Evolutionary conservation across 2,888 invertebrate species (phyloP), one percentile per base, ranked within the genome.

Genomic region (Zygogramma bicolorata): DNA sequence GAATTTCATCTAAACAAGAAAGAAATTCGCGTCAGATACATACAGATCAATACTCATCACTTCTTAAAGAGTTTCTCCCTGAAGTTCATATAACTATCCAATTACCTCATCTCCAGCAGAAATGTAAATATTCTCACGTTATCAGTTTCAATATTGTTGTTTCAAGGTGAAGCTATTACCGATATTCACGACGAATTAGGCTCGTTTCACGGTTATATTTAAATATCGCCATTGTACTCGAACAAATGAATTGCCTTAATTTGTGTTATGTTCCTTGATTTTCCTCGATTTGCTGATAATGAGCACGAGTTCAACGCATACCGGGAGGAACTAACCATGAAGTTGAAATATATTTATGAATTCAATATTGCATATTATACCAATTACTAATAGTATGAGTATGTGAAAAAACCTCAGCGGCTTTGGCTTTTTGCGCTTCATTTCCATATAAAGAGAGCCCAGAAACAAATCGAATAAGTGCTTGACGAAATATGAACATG

Each of bases 161-260:
- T 15, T 20, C 66, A 27, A 58, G 65, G 31, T 31, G 15, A 38
- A 42, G 66, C 59, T 29, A 66, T 66, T 59, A 59, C 20, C 57
- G 66, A 59, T 58, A 66, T 59, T 58, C 58, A 40, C 29, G 22
- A 18, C 18, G 34, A 20, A 29, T 59, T 27, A 59, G 13, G 66
- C 40, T 66, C 59, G n/a, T 66, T 66, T 66, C 66, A 66, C 29
- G 27, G 27, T 59, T 66, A 66, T 59, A 59, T 66, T 58, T 66
- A 59, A 66, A 66, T 58, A 65, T 65, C 49, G 49, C 46, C 25
- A 46, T 65, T 49, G 65, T 49, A 22, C 49, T 22, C 20, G 22
- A 49, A 22, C 49, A 49, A 49, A 49, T 49, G 49, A 49, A 49
- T 49, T 49, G 49, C 22, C 22, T 49, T 13, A 22, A 49, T 49